A percentile compares a stretch with the other conserved stretches of the same genome.
These are phyloP conservation scores for Gasteruption jaculator DNA, from an alignment of 2,888 invertebrate species.

Conservation along the genomic window DNA sequence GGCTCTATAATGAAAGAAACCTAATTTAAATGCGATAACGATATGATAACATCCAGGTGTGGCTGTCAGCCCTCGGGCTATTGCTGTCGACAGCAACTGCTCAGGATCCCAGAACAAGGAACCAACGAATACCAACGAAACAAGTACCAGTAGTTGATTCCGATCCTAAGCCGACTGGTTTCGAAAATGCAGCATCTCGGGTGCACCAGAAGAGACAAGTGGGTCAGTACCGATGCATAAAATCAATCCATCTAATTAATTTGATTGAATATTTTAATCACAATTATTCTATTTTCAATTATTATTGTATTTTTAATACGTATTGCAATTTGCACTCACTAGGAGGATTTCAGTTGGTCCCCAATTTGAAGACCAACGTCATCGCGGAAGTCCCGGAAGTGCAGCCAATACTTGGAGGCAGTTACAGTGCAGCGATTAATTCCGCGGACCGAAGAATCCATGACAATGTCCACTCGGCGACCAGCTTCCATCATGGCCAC, in stretches of 20 bases:
- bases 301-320: too few relatives aligned
- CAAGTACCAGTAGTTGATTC: slow-evolving; percentile 16
- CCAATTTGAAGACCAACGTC: slow-evolving; percentile 14
- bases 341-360: slow-evolving; percentile 14
- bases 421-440: too few relatives aligned
- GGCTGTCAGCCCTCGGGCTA: slow-evolving; percentile 33
- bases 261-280: too few relatives aligned
- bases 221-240: slow-evolving; percentile 22
- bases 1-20: too few relatives aligned
- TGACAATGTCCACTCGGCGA: slow-evolving; percentile 22
- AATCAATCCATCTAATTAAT: too few relatives aligned
- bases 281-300: too few relatives aligned
- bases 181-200: slow-evolving; percentile 18
- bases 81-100: slow-evolving; percentile 30
- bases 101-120: slow-evolving; percentile 31
- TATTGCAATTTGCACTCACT: slow-evolving; percentile 20
- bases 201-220: slow-evolving; percentile 37
- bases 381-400: slow-evolving; percentile 15
- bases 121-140: slow-evolving; percentile 23
- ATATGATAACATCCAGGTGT: too few relatives aligned
- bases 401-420: too few relatives aligned
- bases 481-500: slow-evolving; percentile 27
- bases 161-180: slow-evolving; percentile 22
- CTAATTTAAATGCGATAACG: too few relatives aligned
- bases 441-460: slow-evolving; percentile 15